phyloP scores from a whole-genome alignment of 2,888 invertebrate species.

The Holacanthella duospinosa region DNA sequence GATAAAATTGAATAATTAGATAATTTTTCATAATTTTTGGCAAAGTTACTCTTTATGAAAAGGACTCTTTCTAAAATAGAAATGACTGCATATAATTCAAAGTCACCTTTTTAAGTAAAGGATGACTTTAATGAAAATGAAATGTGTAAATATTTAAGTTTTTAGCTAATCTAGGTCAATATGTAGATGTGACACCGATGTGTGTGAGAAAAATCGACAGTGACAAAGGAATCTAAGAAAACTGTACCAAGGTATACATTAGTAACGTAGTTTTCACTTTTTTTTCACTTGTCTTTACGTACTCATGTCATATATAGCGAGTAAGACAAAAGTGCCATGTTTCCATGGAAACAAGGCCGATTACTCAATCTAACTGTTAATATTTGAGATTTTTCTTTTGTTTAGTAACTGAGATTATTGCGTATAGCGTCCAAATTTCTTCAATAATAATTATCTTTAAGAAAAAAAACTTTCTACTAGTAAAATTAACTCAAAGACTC shows the following conservation, averaged over 20 bases:
- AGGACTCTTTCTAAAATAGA: not conserved
- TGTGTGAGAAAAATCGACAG: too few species aligned
- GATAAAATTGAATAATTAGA: not conserved
- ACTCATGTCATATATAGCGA: too few species aligned
- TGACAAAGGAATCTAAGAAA: not conserved
- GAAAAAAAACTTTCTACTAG: not conserved
- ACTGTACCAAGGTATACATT: not conserved
- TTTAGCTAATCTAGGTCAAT: not conserved
- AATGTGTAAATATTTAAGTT: not conserved
- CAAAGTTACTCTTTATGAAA: too few species aligned
- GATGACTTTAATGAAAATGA: not conserved
- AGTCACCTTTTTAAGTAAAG: not conserved
- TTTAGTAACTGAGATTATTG: not conserved
- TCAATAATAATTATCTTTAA: too few species aligned
- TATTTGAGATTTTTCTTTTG: too few species aligned
- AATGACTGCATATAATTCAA: not conserved
- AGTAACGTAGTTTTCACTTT: not conserved
- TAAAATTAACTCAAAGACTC: not conserved
- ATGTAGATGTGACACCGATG: constrained; percentile 4
- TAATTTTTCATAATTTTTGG: not conserved
- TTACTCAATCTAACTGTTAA: too few species aligned
- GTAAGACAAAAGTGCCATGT: not conserved
- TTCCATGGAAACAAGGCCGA: not conserved
- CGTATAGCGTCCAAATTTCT: too few species aligned
- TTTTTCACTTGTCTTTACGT: not conserved